A percentile compares a stretch with the other conserved stretches of the same genome.
Conservation (phyloP, 2,888 invertebrate genomes). For the Gastrophysa polygoni region DNA sequence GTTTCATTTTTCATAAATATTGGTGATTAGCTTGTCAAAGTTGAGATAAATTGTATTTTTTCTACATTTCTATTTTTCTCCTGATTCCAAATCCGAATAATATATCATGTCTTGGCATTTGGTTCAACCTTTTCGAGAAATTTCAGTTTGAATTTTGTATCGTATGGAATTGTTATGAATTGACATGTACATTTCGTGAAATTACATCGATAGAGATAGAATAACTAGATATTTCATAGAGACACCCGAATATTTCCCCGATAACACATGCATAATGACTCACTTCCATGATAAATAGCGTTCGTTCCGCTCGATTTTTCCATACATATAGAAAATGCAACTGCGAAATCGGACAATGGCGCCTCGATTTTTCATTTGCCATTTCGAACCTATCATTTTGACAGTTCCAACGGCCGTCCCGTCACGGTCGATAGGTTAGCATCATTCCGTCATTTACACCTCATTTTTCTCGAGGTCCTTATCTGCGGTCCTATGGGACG, state of each 20-base stretch:
- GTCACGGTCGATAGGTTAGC: neutral
- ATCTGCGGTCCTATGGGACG: neutral
- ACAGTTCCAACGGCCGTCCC: neutral
- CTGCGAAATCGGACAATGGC: neutral
- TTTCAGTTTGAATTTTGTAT: too few relatives aligned
- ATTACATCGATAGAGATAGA: too few relatives aligned
- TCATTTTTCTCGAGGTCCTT: neutral
- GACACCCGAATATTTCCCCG: neutral
- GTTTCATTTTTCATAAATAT: too few relatives aligned
- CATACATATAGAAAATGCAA: neutral
- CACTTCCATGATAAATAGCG: neutral
- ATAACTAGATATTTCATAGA: neutral
- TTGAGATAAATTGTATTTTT: too few relatives aligned
- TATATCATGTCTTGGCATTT: too few relatives aligned
- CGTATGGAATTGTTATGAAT: too few relatives aligned
- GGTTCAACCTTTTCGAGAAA: too few relatives aligned
- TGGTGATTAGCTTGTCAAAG: too few relatives aligned
- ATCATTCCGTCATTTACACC: neutral
- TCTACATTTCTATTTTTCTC: too few relatives aligned
- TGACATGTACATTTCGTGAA: too few relatives aligned
- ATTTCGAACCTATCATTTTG: neutral
- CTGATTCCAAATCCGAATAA: too few relatives aligned
- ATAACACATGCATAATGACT: neutral
- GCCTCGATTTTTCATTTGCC: neutral
- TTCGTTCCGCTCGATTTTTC: neutral